These are phyloP conservation scores for Lasioglossum pauxillum DNA, from an alignment of 2,888 invertebrate genomes.

Conservation along the genomic window DNA sequence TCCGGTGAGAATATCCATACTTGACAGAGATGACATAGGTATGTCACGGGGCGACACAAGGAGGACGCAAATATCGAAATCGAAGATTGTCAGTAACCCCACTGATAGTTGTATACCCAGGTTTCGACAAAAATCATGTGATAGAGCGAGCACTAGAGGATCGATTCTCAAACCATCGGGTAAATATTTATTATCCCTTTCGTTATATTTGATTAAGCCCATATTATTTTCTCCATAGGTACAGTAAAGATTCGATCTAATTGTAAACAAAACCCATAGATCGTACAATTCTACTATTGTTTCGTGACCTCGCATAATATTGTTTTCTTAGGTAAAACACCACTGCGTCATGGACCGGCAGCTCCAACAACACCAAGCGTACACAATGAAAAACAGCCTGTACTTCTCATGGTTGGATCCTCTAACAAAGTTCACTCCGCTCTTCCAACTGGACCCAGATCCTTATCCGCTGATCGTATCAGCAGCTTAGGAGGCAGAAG, in stretches of 20 bases:
- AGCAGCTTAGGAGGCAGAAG: slow-evolving; percentile 70
- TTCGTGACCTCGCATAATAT: background rate
- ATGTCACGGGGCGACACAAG: slow-evolving; percentile 64
- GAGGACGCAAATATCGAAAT: slow-evolving; percentile 63
- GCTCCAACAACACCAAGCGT: slow-evolving; percentile 65
- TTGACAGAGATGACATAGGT: slow-evolving; percentile 72
- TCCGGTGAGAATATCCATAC: slow-evolving; percentile 73
- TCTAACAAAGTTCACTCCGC: slow-evolving; percentile 10
- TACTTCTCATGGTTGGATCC: slow-evolving; percentile 38
- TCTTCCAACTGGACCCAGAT: slow-evolving; percentile 67
- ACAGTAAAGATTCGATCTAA: no score
- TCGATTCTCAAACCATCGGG: slow-evolving; percentile 73
- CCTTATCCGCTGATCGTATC: slow-evolving; percentile 78
- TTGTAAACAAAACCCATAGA: no score
- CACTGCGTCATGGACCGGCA: slow-evolving; percentile 49
- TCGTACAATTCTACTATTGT: no score
- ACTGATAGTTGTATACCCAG: slow-evolving; percentile 75
- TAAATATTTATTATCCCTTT: slow-evolving; percentile 22
- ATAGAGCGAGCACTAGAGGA: slow-evolving; percentile 69
- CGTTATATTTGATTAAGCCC: background rate
- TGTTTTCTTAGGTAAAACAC: slow-evolving; percentile 56
- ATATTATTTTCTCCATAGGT: background rate
- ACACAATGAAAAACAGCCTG: slow-evolving; percentile 26
- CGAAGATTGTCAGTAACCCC: slow-evolving; percentile 53
- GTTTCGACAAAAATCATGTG: slow-evolving; percentile 72